Conservation (phyloP, 2,797 vertebrate genomes). For the Smutsia gigantea region DNA sequence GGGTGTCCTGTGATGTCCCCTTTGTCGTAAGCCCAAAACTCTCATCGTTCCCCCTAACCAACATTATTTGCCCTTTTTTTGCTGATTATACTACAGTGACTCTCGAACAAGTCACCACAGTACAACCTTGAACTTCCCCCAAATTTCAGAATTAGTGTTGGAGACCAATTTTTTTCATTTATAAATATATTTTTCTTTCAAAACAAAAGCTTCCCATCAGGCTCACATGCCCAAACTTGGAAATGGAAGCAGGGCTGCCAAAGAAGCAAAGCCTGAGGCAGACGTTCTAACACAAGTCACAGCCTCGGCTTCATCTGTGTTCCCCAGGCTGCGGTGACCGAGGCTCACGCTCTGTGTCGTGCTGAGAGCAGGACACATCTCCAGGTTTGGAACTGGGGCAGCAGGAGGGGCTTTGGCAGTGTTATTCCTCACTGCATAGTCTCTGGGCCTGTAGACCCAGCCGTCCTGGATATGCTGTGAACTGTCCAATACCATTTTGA, state of each 20-base stretch:
- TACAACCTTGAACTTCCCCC: neutral
- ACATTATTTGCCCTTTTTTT: neutral
- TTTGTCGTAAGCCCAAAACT: neutral
- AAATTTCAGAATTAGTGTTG: conserved; percentile 27
- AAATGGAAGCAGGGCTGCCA: neutral
- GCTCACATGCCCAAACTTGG: neutral
- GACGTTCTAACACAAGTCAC: neutral
- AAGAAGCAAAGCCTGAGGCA: neutral
- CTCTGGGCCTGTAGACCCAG: neutral
- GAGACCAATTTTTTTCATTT: neutral
- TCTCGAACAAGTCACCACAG: neutral
- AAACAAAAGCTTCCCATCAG: neutral
- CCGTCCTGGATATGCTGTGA: neutral
- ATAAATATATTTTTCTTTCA: neutral
- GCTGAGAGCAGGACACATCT: neutral
- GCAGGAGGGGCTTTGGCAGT: neutral
- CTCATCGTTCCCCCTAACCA: neutral
- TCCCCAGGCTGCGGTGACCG: fast-evolving
- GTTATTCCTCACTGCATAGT: neutral
- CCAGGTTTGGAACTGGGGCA: neutral
- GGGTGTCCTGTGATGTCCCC: neutral
- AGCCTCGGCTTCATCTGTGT: neutral
- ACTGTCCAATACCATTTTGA: neutral
- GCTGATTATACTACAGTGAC: neutral
- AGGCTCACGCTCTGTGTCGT: neutral